Percentiles rank a stretch among this genome's conserved stretches.
phyloP scores from a whole-genome alignment of 2,888 invertebrate species.

The Sesia apiformis region DNA sequence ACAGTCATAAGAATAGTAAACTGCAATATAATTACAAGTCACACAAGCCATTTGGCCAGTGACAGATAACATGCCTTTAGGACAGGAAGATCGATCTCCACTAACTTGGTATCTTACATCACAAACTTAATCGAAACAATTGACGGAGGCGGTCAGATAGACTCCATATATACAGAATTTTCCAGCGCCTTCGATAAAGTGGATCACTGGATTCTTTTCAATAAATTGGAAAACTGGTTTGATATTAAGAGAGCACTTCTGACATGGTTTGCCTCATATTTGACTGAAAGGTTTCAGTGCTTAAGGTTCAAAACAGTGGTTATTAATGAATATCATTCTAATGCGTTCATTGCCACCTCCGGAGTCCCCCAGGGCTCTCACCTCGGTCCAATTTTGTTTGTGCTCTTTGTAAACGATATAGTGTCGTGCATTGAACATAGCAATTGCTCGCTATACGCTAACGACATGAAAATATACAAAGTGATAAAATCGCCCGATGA shows the following conservation, averaged over 20 bases:
- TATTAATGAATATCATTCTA: not conserved
- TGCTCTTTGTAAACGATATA: not conserved
- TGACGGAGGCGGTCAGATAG: not conserved
- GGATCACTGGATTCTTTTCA: too few species aligned
- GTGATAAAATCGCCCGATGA: not conserved
- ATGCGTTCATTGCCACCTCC: not conserved
- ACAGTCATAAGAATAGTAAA: too few species aligned
- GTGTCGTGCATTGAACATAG: not conserved
- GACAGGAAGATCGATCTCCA: not conserved
- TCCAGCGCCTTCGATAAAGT: not conserved
- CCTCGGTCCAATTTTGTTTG: not conserved
- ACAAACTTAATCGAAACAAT: not conserved
- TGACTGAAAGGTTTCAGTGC: not conserved
- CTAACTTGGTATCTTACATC: not conserved
- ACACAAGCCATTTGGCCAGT: not conserved
- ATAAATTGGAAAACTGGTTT: too few species aligned
- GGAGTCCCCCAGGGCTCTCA: not conserved
- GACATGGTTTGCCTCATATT: not conserved
- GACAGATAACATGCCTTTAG: not conserved
- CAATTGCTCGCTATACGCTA: not conserved
- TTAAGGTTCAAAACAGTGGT: too few species aligned
- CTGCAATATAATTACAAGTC: not conserved
- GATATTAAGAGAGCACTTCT: not conserved
- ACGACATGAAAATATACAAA: not conserved
- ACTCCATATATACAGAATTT: not conserved